A percentile compares a stretch with the other conserved stretches of the same genome.
phyloP scores from a whole-genome alignment of 2,113 vertebrate genomes.

The Actinemys pallida region DNA sequence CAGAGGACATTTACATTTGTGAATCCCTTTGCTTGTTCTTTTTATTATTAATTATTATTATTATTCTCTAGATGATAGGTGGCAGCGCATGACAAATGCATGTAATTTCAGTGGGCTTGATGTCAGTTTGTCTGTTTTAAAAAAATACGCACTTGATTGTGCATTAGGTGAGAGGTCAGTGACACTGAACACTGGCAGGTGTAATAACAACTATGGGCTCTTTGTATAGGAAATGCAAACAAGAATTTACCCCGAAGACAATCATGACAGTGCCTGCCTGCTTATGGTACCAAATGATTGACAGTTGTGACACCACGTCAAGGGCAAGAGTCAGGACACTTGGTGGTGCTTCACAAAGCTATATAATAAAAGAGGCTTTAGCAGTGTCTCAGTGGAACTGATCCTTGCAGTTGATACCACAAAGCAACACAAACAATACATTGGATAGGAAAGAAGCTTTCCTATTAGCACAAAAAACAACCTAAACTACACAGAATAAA shows the following conservation, averaged over 20 bases:
- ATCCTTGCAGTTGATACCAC: slow-evolving; percentile 34
- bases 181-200: slow-evolving; percentile 77
- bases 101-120: slow-evolving; percentile 64
- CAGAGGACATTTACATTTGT: slow-evolving; percentile 60
- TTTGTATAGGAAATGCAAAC: slow-evolving; percentile 74
- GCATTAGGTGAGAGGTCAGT: slow-evolving; percentile 70
- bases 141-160: slow-evolving; percentile 61
- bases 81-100: slow-evolving; percentile 70
- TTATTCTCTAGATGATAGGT: slow-evolving; percentile 51
- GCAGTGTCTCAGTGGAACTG: neutral
- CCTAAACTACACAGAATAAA: neutral
- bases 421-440: slow-evolving; percentile 15
- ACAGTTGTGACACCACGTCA: slow-evolving; percentile 53
- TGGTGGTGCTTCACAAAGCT: slow-evolving; percentile 28
- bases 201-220: slow-evolving; percentile 71
- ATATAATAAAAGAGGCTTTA: neutral
- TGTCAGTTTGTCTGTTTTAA: slow-evolving; percentile 56
- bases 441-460: slow-evolving; percentile 43
- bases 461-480: slow-evolving; percentile 5
- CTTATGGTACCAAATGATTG: slow-evolving; percentile 44
- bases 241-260: slow-evolving; percentile 49
- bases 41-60: neutral
- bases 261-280: slow-evolving; percentile 23
- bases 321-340: slow-evolving; percentile 37
- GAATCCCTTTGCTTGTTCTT: slow-evolving; percentile 65